These are phyloP conservation scores for Plectropomus leopardus DNA, from an alignment of 2,113 vertebrate species.

Conservation along the genomic window DNA sequence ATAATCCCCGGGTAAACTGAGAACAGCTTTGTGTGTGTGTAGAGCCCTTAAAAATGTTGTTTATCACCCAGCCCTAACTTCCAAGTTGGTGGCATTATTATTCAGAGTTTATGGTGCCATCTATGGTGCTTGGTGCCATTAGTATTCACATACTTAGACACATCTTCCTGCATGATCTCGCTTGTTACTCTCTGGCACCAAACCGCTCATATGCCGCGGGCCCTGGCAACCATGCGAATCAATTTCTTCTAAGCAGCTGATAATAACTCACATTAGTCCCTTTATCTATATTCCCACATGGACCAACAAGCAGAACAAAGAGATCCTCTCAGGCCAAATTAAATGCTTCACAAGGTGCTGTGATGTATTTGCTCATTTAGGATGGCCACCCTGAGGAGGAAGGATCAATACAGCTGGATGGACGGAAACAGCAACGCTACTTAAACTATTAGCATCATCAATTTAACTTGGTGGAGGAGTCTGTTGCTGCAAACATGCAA, in stretches of 20 bases:
- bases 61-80: neutral
- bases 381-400: constrained; percentile 40
- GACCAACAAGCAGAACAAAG: constrained; percentile 43
- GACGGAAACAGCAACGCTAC: constrained; percentile 28
- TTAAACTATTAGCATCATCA: constrained; percentile 37
- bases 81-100: neutral
- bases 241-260: constrained; percentile 63
- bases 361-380: constrained; percentile 66
- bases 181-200: constrained; percentile 19
- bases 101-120: neutral
- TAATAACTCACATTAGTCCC: constrained; percentile 66
- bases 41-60: neutral
- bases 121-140: neutral
- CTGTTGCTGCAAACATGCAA: constrained; percentile 2
- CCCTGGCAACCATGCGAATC: constrained; percentile 52
- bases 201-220: constrained; percentile 16
- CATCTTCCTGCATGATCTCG: constrained; percentile 12
- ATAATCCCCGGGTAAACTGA: neutral
- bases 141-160: neutral
- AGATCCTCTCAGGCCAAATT: constrained; percentile 48
- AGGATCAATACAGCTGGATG: constrained; percentile 57
- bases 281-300: constrained; percentile 55
- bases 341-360: constrained; percentile 59
- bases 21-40: too few relatives aligned
- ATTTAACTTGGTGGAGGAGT: constrained; percentile 29